Percentiles rank a stretch among this genome's conserved stretches.
phyloP scores from a whole-genome alignment of 1,140 invertebrate species.

The Drosophila miranda region DNA sequence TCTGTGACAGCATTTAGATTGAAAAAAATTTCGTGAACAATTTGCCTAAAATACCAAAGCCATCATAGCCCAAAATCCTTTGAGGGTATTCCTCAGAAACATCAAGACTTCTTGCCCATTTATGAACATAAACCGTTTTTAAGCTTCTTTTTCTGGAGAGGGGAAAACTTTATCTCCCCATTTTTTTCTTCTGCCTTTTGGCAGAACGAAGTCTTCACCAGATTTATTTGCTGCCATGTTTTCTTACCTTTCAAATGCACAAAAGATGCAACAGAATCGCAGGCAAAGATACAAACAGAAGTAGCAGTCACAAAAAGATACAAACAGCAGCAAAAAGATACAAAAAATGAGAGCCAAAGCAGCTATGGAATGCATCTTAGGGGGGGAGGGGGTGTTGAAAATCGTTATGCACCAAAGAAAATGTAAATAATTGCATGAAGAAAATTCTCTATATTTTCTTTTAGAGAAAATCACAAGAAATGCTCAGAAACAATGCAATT shows the following conservation, averaged over 20 bases:
- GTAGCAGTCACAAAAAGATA: constrained; percentile 5
- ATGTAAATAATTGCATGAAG: constrained; percentile 63
- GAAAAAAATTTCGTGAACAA: too few relatives aligned
- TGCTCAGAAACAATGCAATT: constrained; percentile 69
- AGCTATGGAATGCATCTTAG: constrained; percentile 23
- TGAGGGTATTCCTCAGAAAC: too few relatives aligned
- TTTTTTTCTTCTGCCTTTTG: constrained; percentile 11
- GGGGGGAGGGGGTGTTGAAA: constrained; percentile 11
- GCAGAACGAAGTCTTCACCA: constrained; percentile 11
- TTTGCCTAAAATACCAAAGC: too few relatives aligned
- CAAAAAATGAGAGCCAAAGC: constrained; percentile 3
- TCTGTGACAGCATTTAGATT: too few relatives aligned
- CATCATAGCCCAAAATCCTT: too few relatives aligned
- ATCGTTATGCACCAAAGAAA: constrained; percentile 13
- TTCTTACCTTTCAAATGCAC: constrained; percentile 73
- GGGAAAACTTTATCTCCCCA: constrained; percentile 30
- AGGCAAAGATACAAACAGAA: constrained; percentile 9
- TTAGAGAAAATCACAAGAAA: constrained; percentile 30
- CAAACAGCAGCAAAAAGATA: background rate
- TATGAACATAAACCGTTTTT: too few relatives aligned
- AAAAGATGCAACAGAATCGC: constrained; percentile 26
- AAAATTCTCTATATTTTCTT: constrained; percentile 22
- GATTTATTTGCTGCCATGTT: constrained; percentile 70
- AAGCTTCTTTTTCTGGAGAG: too few relatives aligned
- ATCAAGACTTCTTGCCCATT: too few relatives aligned